These are phyloP conservation scores for Pseudorhombus dupliciocellatus DNA, from an alignment of 2,113 vertebrate species.

Conservation along the genomic window DNA sequence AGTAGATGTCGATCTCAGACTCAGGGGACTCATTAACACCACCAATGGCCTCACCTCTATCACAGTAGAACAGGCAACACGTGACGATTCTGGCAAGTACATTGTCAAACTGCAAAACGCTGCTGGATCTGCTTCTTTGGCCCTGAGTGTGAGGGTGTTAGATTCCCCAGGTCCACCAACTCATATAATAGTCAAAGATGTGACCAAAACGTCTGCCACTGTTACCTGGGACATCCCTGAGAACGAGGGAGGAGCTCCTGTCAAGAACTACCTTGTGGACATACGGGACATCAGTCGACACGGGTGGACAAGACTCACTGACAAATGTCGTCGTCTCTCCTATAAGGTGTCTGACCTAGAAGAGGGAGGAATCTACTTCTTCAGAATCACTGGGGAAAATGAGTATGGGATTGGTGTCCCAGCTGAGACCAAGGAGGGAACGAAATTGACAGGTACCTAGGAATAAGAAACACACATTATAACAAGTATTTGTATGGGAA, in stretches of 20 bases:
- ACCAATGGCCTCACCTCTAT: conserved; percentile 85
- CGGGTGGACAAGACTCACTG: conserved; percentile 93
- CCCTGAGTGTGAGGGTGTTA: conserved; percentile 91
- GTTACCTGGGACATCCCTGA: conserved; percentile 96
- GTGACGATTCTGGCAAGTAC: conserved; percentile 95
- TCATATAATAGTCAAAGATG: conserved; percentile 85
- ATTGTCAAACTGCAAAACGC: conserved; percentile 90
- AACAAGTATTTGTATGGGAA: not conserved
- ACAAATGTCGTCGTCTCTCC: conserved; percentile 89
- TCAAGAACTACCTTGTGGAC: conserved; percentile 94
- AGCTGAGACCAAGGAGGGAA: conserved; percentile 92
- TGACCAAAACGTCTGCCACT: conserved; percentile 91
- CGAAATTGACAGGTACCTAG: conserved; percentile 92
- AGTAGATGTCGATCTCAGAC: conserved; percentile 89
- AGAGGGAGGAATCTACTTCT: conserved; percentile 95
- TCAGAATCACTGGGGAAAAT: conserved; percentile 93
- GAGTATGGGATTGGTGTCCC: conserved; percentile 91
- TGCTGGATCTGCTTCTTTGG: conserved; percentile 87
- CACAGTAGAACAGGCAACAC: conserved; percentile 89
- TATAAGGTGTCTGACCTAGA: conserved; percentile 90
- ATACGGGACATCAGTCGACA: conserved; percentile 95
- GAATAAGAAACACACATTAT: not conserved
- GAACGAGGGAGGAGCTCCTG: conserved; percentile 93
- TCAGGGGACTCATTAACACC: conserved; percentile 89
- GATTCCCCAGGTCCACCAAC: conserved; percentile 94